Conservation (phyloP, 1,140 invertebrate genomes). For the Atta texana region DNA sequence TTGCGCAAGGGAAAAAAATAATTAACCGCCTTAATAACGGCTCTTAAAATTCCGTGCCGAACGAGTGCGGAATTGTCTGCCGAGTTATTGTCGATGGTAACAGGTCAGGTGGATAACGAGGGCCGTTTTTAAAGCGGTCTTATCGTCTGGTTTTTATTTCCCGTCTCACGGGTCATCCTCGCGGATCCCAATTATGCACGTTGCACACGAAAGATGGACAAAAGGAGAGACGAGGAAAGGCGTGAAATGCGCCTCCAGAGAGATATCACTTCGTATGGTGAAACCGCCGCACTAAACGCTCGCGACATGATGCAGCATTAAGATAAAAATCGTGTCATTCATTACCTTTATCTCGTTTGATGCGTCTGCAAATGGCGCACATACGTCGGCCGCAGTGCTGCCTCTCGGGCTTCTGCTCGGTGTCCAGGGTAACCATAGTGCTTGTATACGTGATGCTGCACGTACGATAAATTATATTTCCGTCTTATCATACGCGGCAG, state of each 20-base stretch:
- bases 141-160: constrained; percentile 36
- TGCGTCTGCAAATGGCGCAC: constrained; percentile 86
- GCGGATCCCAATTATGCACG: not conserved
- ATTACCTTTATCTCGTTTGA: constrained; percentile 85
- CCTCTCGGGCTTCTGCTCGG: constrained; percentile 84
- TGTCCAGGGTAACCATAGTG: constrained; percentile 85
- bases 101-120: constrained; percentile 14
- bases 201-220: not conserved
- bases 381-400: constrained; percentile 85
- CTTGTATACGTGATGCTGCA: not conserved
- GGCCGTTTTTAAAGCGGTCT: constrained; percentile 1
- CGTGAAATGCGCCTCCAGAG: not conserved
- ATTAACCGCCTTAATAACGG: constrained; percentile 60
- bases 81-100: constrained; percentile 41
- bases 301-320: constrained; percentile 20
- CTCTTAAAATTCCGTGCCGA: constrained; percentile 54
- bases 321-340: constrained; percentile 60
- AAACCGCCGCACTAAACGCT: not conserved
- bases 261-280: not conserved
- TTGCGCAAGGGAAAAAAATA: constrained; percentile 43
- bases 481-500: constrained; percentile 12
- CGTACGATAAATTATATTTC: constrained; percentile 51
- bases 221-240: not conserved
- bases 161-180: not conserved
- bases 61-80: constrained; percentile 32